Percentiles rank a stretch among this genome's conserved stretches.
Conservation (phyloP, 2,113 vertebrate species). For the Lasiurus borealis region DNA sequence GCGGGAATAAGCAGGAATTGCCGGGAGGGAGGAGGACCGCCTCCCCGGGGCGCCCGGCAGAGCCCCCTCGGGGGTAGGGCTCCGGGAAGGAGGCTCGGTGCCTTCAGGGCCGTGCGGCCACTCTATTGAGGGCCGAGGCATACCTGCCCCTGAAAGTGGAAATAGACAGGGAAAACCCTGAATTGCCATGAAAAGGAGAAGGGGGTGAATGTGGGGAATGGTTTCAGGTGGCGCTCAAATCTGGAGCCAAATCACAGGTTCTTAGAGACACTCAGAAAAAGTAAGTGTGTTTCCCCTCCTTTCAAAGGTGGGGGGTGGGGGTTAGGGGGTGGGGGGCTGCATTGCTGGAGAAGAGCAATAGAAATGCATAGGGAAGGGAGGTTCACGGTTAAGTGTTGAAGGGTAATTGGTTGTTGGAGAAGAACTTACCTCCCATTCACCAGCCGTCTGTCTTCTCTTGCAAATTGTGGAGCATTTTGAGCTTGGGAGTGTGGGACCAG, state of each 20-base stretch:
- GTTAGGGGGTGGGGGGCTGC: background rate
- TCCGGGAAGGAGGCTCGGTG: background rate
- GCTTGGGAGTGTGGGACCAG: background rate
- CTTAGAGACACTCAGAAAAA: background rate
- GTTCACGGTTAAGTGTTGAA: conserved; percentile 24
- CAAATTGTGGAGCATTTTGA: background rate
- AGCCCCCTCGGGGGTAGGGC: background rate
- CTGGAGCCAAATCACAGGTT: conserved; percentile 37
- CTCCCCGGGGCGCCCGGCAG: background rate
- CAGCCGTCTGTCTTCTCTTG: background rate
- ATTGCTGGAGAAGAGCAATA: background rate
- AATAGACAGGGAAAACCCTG: background rate
- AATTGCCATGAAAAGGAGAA: background rate
- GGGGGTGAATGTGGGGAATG: background rate
- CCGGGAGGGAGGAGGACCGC: background rate
- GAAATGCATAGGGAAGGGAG: conserved; percentile 9
- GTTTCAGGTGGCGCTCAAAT: background rate
- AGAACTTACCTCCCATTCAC: background rate
- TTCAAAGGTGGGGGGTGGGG: background rate
- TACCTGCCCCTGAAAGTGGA: background rate
- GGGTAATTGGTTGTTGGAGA: background rate
- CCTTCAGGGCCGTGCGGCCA: background rate
- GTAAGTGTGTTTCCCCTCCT: background rate
- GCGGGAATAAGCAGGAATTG: background rate
- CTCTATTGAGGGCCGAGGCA: background rate